phyloP scores from a whole-genome alignment of 2,888 invertebrate species.

The Incurvaria masculella region DNA sequence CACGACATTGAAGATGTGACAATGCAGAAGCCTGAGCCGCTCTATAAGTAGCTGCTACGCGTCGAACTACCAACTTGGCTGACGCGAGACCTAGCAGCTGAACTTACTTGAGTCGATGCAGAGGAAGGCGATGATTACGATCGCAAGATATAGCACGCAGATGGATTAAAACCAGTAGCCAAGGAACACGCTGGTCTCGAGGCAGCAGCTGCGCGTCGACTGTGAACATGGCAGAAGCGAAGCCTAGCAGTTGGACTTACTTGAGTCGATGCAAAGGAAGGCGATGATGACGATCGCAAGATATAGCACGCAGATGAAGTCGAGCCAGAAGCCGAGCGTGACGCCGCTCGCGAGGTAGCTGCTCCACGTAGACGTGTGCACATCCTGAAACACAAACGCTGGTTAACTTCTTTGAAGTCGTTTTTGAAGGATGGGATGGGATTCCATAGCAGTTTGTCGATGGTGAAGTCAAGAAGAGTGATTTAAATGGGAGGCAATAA shows the following conservation, averaged over 20 bases:
- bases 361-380: slow-evolving; percentile 72
- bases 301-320: slow-evolving; percentile 69
- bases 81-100: too few relatives aligned
- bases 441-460: too few relatives aligned
- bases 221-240: slow-evolving; percentile 34
- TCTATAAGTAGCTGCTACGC: slow-evolving; percentile 54
- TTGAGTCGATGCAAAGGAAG: slow-evolving; percentile 58
- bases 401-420: too few relatives aligned
- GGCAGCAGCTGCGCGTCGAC: slow-evolving; percentile 56
- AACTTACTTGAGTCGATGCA: slow-evolving; percentile 21
- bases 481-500: too few relatives aligned
- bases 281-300: slow-evolving; percentile 66
- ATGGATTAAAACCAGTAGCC: slow-evolving; percentile 65
- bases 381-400: slow-evolving; percentile 45
- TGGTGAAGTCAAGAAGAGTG: too few relatives aligned
- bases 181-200: slow-evolving; percentile 55
- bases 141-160: slow-evolving; percentile 54
- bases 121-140: slow-evolving; percentile 56
- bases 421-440: too few relatives aligned
- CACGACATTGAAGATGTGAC: slow-evolving; percentile 32
- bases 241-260: slow-evolving; percentile 30
- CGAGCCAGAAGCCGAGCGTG: slow-evolving; percentile 76
- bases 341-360: slow-evolving; percentile 63
- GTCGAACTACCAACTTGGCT: slow-evolving; percentile 46
- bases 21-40: slow-evolving; percentile 58